Conservation (phyloP, 2,888 invertebrate species). For the Catocala fraxini region DNA sequence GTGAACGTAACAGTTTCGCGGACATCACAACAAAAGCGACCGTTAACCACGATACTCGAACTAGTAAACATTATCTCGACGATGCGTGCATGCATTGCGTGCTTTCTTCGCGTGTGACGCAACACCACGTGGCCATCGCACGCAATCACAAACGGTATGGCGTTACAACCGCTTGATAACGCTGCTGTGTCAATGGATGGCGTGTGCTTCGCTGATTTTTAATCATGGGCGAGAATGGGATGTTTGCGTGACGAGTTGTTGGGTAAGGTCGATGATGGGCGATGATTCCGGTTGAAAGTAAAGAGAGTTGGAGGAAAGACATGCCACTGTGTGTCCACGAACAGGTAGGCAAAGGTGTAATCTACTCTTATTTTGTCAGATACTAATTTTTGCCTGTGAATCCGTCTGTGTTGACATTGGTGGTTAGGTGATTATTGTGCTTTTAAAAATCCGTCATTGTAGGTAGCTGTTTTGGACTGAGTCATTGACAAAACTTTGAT, state of each 20-base stretch:
- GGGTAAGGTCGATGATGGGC: slow-evolving; percentile 57
- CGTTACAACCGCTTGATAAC: slow-evolving; percentile 66
- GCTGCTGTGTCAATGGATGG: slow-evolving; percentile 79
- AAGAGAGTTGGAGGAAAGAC: slow-evolving; percentile 8
- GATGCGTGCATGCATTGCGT: slow-evolving; percentile 70
- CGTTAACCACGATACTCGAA: slow-evolving; percentile 15
- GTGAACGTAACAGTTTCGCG: slow-evolving; percentile 7
- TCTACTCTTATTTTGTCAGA: no score
- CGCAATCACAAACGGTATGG: slow-evolving; percentile 63
- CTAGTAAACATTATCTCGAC: slow-evolving; percentile 32
- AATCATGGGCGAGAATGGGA: slow-evolving; percentile 73
- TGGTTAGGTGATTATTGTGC: no score
- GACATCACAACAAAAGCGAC: slow-evolving; percentile 15
- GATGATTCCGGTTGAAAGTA: slow-evolving; percentile 41
- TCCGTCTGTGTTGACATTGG: no score
- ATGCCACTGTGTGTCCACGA: no score
- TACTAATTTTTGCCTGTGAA: no score
- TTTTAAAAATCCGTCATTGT: no score
- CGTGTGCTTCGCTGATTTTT: slow-evolving; percentile 78
- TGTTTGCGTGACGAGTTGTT: slow-evolving; percentile 70
- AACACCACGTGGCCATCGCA: slow-evolving; percentile 74
- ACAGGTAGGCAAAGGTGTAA: no score
- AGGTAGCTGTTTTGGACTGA: no score
- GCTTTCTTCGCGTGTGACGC: slow-evolving; percentile 70
- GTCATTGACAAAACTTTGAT: no score